Evolutionary conservation across 2,113 vertebrate species (phyloP).

Genomic region (Acanthisitta chloris): DNA sequence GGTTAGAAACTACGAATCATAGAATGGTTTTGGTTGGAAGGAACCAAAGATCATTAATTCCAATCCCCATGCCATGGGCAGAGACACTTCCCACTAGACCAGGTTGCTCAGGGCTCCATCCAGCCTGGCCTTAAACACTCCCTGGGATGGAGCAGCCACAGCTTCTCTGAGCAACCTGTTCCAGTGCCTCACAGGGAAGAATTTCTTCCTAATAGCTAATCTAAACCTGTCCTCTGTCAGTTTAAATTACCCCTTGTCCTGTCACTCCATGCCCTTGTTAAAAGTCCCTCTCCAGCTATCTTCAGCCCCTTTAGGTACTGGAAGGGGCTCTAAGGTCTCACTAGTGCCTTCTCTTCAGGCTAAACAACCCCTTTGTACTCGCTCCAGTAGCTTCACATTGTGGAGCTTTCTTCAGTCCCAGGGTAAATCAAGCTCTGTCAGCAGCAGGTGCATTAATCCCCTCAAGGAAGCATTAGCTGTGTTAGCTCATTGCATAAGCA

Average conservation of each 20-base stretch:
- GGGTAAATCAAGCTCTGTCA: background rate
- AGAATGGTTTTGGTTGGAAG: background rate
- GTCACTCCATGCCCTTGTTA: background rate
- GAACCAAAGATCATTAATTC: too few relatives aligned
- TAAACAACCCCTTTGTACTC: background rate
- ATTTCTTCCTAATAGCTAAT: background rate
- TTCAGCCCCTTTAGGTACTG: background rate
- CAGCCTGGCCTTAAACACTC: background rate
- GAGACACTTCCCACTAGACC: background rate
- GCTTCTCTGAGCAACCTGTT: background rate
- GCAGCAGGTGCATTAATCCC: background rate
- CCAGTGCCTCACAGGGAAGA: background rate
- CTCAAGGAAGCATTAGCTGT: background rate
- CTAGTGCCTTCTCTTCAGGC: background rate
- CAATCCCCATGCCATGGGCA: background rate
- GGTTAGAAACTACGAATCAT: background rate
- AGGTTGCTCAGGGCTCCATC: fast-evolving
- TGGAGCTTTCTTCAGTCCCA: background rate
- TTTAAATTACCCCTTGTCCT: background rate
- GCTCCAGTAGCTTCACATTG: background rate
- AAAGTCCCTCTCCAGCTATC: background rate
- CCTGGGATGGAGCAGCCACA: background rate
- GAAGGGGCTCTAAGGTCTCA: background rate
- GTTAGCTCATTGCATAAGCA: background rate
- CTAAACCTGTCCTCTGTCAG: background rate